Conservation (phyloP, 2,888 invertebrate genomes). For the Sympetrum striolatum region DNA sequence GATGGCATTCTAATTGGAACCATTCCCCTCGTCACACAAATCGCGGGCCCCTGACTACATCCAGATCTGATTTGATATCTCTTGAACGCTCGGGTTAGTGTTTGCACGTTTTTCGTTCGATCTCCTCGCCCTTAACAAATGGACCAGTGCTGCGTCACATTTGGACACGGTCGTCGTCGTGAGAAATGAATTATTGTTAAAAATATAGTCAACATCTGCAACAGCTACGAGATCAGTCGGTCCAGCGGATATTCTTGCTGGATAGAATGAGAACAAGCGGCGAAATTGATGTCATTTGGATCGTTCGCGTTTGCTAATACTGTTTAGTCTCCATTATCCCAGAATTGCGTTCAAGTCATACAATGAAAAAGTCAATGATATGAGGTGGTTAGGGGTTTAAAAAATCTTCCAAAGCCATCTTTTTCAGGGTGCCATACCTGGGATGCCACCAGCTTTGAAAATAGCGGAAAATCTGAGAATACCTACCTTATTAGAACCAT, state of each 20-base stretch:
- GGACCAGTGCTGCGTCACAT: not conserved
- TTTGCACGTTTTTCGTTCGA: not conserved
- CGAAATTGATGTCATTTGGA: not conserved
- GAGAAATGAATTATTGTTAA: not conserved
- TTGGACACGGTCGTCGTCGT: not conserved
- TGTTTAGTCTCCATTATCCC: no score
- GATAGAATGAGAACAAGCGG: not conserved
- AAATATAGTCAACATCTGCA: not conserved
- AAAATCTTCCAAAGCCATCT: no score
- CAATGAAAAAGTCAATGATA: no score
- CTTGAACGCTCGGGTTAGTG: not conserved
- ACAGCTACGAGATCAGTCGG: not conserved
- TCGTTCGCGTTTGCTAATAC: not conserved
- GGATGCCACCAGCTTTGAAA: no score
- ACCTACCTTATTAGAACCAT: no score
- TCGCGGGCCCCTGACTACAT: no score
- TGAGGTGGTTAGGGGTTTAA: no score
- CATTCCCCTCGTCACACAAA: not conserved
- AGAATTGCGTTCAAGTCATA: no score
- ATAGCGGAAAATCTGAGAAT: no score
- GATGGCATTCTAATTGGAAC: not conserved
- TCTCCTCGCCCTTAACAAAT: not conserved
- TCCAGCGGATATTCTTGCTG: not conserved
- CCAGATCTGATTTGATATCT: not conserved
- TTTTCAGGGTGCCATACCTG: no score